Evolutionary conservation across 2,888 invertebrate genomes (phyloP).

Genomic region (Oscheius sp.): DNA sequence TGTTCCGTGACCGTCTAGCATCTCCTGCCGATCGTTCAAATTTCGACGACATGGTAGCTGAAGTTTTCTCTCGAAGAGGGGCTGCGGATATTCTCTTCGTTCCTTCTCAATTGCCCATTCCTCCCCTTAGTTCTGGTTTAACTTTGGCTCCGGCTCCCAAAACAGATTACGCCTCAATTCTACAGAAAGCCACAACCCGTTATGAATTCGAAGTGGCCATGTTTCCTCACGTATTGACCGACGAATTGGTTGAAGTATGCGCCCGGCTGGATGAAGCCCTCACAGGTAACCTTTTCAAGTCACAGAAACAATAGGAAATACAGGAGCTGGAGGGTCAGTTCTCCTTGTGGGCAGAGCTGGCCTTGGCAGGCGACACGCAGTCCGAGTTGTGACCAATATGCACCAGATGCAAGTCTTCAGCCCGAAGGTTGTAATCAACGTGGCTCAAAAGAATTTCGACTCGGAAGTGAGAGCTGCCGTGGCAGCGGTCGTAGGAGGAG

Average conservation of each 20-base stretch:
- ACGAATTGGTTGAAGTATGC: slow-evolving; percentile 81
- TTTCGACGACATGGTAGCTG: slow-evolving; percentile 49
- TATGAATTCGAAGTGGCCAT: slow-evolving; percentile 80
- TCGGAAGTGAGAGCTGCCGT: slow-evolving; percentile 78
- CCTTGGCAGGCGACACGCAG: slow-evolving; percentile 84
- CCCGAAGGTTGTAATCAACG: slow-evolving; percentile 78
- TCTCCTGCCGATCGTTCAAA: slow-evolving; percentile 47
- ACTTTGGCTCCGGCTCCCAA: slow-evolving; percentile 50
- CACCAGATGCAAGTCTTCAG: slow-evolving; percentile 79
- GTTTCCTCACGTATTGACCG: slow-evolving; percentile 80
- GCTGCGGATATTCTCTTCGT: slow-evolving; percentile 12
- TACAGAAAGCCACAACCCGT: slow-evolving; percentile 75
- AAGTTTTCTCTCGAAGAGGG: slow-evolving; percentile 17
- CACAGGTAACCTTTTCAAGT: slow-evolving; percentile 9
- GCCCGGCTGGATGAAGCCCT: slow-evolving; percentile 79
- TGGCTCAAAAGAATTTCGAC: slow-evolving; percentile 81
- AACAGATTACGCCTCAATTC: slow-evolving; percentile 67
- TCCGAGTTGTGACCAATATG: slow-evolving; percentile 82
- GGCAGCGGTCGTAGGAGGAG: slow-evolving; percentile 66
- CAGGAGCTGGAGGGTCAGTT: slow-evolving; percentile 77
- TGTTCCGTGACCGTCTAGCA: slow-evolving; percentile 80
- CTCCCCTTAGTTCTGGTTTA: slow-evolving; percentile 50
- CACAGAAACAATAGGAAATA: too few relatives aligned
- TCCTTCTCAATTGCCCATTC: slow-evolving; percentile 28
- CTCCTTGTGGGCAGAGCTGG: slow-evolving; percentile 83